A percentile compares a stretch with the other conserved stretches of the same genome.
Conservation (phyloP, 1,140 invertebrate species). For the Gonatopus flavifemur region DNA sequence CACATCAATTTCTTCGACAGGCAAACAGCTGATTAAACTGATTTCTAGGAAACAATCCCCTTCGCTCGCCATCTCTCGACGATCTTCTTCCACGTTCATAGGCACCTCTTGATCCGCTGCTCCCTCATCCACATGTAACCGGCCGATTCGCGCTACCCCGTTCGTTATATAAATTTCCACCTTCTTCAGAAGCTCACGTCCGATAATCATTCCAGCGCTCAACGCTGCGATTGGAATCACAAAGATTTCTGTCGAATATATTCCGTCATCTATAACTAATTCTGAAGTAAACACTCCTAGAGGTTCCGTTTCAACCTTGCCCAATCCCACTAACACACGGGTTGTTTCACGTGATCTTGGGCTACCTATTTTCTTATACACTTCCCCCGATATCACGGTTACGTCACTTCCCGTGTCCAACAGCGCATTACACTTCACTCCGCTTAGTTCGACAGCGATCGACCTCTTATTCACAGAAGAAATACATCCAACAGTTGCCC, state of each 20-base stretch:
- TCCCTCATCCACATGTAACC: neutral
- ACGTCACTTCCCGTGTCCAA: constrained; percentile 20
- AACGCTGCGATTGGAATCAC: constrained; percentile 10
- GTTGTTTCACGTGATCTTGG: neutral
- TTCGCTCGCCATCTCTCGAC: too few species aligned
- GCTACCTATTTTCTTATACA: neutral
- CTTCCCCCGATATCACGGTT: constrained; percentile 1
- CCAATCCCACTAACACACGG: constrained; percentile 6
- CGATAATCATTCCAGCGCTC: constrained; percentile 10
- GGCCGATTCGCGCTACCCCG: neutral
- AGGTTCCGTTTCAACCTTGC: constrained; percentile 3
- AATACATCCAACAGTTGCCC: neutral
- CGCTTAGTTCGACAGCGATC: constrained; percentile 3
- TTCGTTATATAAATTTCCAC: constrained; percentile 2
- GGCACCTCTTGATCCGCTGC: neutral
- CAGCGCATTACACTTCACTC: neutral
- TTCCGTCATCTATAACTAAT: neutral
- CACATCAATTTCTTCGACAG: constrained; percentile 1
- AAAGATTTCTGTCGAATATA: constrained; percentile 2
- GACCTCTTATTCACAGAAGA: neutral
- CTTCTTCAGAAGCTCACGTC: constrained; percentile 10
- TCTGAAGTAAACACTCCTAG: constrained; percentile 1
- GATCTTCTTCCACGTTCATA: neutral
- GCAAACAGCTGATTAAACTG: neutral
- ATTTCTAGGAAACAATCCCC: constrained; percentile 1